These are phyloP conservation scores for Forbesichthys agassizii DNA, from an alignment of 2,113 vertebrate species.

Conservation along the genomic window DNA sequence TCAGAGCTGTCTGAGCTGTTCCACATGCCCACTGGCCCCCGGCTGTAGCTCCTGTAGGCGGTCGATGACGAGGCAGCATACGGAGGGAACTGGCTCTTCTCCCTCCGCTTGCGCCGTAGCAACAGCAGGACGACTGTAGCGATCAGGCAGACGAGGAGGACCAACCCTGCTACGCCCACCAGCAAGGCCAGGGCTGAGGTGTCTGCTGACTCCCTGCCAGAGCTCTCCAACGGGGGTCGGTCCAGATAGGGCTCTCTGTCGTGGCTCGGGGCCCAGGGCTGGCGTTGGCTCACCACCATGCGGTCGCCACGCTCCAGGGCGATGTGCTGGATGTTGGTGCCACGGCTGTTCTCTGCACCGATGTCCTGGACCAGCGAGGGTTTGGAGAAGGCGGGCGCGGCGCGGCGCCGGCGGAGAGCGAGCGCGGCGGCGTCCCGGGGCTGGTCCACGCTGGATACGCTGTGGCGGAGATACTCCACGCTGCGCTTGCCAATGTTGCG, in stretches of 20 bases:
- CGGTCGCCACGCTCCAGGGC: conserved; percentile 68
- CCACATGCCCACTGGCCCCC: conserved; percentile 39
- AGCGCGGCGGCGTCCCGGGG: conserved; percentile 10
- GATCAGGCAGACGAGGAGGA: conserved; percentile 68
- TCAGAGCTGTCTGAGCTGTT: conserved; percentile 74
- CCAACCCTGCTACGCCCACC: conserved; percentile 68
- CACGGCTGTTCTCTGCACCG: conserved; percentile 70
- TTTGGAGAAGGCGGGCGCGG: conserved; percentile 31
- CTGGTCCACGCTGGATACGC: conserved; percentile 34
- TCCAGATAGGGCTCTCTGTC: conserved; percentile 40
- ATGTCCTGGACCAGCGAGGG: conserved; percentile 50
- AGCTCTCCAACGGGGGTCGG: conserved; percentile 66
- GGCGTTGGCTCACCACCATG: conserved; percentile 64
- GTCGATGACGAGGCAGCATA: conserved; percentile 75
- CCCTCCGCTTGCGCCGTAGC: conserved; percentile 60
- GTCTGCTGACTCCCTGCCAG: conserved; percentile 54
- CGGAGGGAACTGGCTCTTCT: conserved; percentile 57
- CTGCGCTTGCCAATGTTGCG: conserved; percentile 74
- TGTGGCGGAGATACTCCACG: conserved; percentile 64
- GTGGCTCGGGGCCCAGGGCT: conserved; percentile 51
- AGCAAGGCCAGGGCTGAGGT: conserved; percentile 56
- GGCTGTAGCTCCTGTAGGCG: conserved; percentile 70
- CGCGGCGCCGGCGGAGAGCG: conserved; percentile 49
- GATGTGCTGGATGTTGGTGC: conserved; percentile 77
- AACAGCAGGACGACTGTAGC: conserved; percentile 62